Evolutionary conservation across 2,113 vertebrate genomes (phyloP).

Genomic region (mouse (Mus musculus)): DNA sequence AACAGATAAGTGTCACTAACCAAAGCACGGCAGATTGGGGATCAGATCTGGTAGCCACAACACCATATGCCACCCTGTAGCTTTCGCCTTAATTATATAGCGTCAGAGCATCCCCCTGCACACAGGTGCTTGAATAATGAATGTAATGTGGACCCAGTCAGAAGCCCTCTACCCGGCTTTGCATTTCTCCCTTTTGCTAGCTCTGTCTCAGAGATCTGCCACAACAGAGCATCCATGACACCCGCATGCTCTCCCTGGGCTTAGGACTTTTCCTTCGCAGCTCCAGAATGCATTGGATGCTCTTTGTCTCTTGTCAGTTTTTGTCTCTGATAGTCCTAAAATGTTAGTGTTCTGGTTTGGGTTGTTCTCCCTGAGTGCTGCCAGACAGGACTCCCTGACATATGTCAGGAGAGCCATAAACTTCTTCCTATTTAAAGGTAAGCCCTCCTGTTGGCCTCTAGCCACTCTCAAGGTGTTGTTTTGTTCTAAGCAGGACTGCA

Average conservation of each 20-base stretch:
- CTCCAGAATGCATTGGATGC: neutral
- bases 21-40: neutral
- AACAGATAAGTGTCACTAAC: conserved; percentile 33
- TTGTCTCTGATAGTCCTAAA: conserved; percentile 37
- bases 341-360: conserved; percentile 37
- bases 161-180: neutral
- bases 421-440: conserved; percentile 61
- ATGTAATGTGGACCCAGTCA: neutral
- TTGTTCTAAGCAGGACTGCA: neutral
- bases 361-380: conserved; percentile 28
- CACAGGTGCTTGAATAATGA: neutral
- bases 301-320: conserved; percentile 48
- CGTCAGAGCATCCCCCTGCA: neutral
- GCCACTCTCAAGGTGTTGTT: conserved; percentile 44
- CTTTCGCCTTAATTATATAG: conserved; percentile 31
- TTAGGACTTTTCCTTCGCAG: neutral
- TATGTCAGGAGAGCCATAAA: conserved; percentile 42
- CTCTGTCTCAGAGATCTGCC: neutral
- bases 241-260: no score
- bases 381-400: conserved; percentile 49
- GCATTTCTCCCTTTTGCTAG: neutral
- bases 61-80: conserved; percentile 20
- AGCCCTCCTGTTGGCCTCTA: conserved; percentile 39
- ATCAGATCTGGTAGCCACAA: conserved; percentile 16
- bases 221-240: neutral